Evolutionary conservation across 2,888 invertebrate species (phyloP).

Genomic region (Pantelozetes paolii): DNA sequence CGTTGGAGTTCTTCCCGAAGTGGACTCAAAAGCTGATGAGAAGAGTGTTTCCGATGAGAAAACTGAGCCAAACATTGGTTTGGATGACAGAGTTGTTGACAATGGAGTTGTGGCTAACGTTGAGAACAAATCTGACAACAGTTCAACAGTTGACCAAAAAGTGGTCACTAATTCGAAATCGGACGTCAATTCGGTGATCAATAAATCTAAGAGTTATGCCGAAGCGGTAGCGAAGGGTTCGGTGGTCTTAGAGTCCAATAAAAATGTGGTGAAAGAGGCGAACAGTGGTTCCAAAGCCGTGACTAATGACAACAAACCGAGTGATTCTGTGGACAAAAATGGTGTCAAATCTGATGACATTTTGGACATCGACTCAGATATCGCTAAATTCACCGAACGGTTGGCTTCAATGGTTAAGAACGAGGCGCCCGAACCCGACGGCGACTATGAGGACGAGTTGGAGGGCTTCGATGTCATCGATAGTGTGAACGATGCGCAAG

Average conservation of each 20-base stretch:
- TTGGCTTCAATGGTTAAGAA: neutral
- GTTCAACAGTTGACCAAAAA: neutral
- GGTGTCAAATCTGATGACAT: neutral
- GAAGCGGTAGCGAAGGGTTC: neutral
- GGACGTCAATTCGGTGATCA: neutral
- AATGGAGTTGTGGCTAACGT: neutral
- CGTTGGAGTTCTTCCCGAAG: too few relatives aligned
- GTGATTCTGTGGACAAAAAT: neutral
- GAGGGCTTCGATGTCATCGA: slow-evolving; percentile 30
- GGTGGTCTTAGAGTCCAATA: neutral
- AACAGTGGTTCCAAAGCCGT: neutral
- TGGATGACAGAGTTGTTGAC: neutral
- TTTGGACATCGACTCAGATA: neutral
- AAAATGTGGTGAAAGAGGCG: neutral
- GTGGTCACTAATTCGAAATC: neutral
- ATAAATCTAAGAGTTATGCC: neutral
- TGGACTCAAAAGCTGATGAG: neutral
- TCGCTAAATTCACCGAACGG: neutral
- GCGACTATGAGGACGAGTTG: neutral
- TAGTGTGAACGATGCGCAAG: neutral
- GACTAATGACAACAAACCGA: neutral
- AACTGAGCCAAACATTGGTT: neutral
- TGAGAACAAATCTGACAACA: neutral
- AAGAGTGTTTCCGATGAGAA: neutral
- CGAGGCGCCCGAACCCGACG: neutral